These are phyloP conservation scores for Ahaetulla prasina DNA, from an alignment of 2,113 vertebrate species.

Conservation along the genomic window DNA sequence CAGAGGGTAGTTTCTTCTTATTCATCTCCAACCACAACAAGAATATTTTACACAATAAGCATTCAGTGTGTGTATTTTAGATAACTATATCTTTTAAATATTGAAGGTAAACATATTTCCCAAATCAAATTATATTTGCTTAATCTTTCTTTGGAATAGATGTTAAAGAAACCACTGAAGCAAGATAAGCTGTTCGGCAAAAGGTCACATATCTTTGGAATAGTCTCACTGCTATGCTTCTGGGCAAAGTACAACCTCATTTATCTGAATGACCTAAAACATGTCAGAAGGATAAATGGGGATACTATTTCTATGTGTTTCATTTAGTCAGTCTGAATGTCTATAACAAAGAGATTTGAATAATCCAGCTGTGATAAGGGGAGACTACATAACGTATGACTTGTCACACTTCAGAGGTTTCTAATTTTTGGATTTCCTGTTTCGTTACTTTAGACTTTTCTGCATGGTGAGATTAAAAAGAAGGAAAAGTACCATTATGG, in stretches of 20 bases:
- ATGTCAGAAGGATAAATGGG: conserved; percentile 6
- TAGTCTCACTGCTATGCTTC: not conserved
- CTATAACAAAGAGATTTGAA: not conserved
- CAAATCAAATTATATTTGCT: not conserved
- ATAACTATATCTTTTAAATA: conserved; percentile 8
- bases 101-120: not conserved
- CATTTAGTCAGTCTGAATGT: not conserved
- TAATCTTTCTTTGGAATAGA: not conserved
- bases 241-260: not conserved
- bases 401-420: not conserved
- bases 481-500: not conserved
- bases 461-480: not conserved
- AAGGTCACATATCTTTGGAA: conserved; percentile 6
- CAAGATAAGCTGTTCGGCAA: conserved; percentile 2
- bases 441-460: not conserved
- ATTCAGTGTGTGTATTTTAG: conserved; percentile 4
- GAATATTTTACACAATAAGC: not conserved
- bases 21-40: conserved; percentile 34
- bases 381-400: not conserved
- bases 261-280: conserved; percentile 8
- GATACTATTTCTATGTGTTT: not conserved
- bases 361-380: not conserved
- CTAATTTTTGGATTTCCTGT: not conserved
- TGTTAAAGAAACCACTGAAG: conserved; percentile 2
- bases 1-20: not conserved